Evolutionary conservation across 2,113 vertebrate genomes (phyloP).

Genomic region (Onychorhynchus coronatus): DNA sequence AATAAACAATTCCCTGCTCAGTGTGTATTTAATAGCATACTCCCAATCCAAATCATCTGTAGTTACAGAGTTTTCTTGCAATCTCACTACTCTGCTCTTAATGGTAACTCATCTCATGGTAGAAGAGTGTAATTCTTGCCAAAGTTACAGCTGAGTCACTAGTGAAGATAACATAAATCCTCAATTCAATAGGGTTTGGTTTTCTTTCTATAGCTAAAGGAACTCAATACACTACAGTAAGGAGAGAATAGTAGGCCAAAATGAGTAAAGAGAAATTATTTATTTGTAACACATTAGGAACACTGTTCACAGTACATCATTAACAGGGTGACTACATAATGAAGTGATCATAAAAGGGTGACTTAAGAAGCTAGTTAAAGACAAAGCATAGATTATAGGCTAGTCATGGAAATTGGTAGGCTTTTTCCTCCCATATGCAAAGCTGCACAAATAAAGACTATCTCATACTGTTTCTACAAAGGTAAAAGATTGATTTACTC

Average conservation of each 20-base stretch:
- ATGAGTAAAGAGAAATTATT: slow-evolving; percentile 34
- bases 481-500: slow-evolving; percentile 14
- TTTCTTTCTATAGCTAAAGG: neutral
- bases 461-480: slow-evolving; percentile 7
- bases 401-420: neutral
- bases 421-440: slow-evolving; percentile 1
- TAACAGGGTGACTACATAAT: slow-evolving; percentile 24
- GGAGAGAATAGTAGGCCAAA: neutral
- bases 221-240: neutral
- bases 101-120: neutral
- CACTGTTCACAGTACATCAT: slow-evolving; percentile 33
- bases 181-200: neutral
- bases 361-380: slow-evolving; percentile 8
- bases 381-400: neutral
- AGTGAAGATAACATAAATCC: neutral
- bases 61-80: neutral
- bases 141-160: neutral
- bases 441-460: neutral
- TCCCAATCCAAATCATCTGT: neutral
- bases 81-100: neutral
- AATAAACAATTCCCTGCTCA: neutral
- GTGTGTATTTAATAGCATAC: neutral
- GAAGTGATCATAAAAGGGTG: neutral
- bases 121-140: neutral
- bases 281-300: slow-evolving; percentile 59